Evolutionary conservation across 2,888 invertebrate species (phyloP), one percentile per base, ranked within the genome.

Genomic region (Coenonympha glycerion): DNA sequence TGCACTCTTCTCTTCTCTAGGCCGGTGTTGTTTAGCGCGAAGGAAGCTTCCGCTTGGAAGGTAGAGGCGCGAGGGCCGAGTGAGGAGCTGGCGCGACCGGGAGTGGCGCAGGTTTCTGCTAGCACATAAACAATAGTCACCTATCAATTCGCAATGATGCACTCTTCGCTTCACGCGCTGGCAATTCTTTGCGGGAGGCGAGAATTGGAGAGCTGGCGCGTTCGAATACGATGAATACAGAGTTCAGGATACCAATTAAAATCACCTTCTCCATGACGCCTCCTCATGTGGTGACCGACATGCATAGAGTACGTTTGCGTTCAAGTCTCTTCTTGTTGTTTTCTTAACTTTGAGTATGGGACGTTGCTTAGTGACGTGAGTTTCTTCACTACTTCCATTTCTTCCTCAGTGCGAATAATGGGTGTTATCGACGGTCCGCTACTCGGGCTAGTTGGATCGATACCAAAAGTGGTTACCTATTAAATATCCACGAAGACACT

Each of bases 1-100:
- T 98, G 98, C 68, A 97, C 96, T 71, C 98, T 88, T 63, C 98
- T 88, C 80, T 98, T 98, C 80, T 98, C 98, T 65, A 98, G 85
- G 77, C 98, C 98, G 0, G 98, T 98, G 86, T 98, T 98, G 84
- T 97, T 98, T 73, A 97, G 90, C 61, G 98, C 21, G 30, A 31
- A 31, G 21, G 89, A 87, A 97, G 97, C 86, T 96, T 97, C 73
- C 94, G 95, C 59, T 89, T 76, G 22, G 84, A 73, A 58, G 66
- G 71, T 48, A 69, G 77, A 19, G 72, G 78, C 22, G 74, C 71
- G 6, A 82, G 76, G 13, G 82, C 69, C 28, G 11, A 22, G 21
- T 31, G 44, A 21, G 15, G 44, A 13, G 44, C 21, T 15, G 19
- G 44, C 44, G 21, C 44, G 44, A 11, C 13, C 31, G 6, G 31